These are phyloP conservation scores for Lynx canadensis DNA, from an alignment of 2,113 vertebrate genomes.

Conservation along the genomic window DNA sequence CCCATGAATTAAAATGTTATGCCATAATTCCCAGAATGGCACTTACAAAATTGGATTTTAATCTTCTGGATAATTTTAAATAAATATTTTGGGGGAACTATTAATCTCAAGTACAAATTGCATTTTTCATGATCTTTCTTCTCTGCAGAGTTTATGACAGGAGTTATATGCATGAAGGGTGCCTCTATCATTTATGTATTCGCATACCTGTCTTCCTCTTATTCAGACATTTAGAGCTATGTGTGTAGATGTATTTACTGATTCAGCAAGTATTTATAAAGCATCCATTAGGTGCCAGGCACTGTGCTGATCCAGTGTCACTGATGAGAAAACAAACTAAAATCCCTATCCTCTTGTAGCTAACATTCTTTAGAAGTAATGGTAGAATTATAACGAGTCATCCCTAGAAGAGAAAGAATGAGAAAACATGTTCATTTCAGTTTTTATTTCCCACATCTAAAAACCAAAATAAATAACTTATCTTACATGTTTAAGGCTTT, in stretches of 20 bases:
- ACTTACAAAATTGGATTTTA: conserved; percentile 38
- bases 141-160: not conserved
- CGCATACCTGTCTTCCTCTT: not conserved
- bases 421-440: not conserved
- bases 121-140: conserved; percentile 9
- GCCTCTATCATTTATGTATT: not conserved
- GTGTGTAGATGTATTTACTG: not conserved
- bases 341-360: not conserved
- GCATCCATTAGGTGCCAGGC: not conserved
- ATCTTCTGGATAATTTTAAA: not conserved
- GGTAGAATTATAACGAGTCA: not conserved
- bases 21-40: not conserved
- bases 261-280: not conserved
- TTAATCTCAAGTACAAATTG: not conserved
- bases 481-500: not conserved
- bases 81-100: not conserved
- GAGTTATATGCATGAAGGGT: not conserved
- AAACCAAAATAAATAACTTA: not conserved
- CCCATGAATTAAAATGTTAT: conserved; percentile 8
- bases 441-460: conserved; percentile 22
- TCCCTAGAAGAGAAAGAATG: not conserved
- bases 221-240: not conserved
- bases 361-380: not conserved
- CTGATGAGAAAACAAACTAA: not conserved
- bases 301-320: not conserved